These are phyloP conservation scores for Tragelaphus strepsiceros DNA, from an alignment of 2,113 vertebrate genomes.

Conservation along the genomic window DNA sequence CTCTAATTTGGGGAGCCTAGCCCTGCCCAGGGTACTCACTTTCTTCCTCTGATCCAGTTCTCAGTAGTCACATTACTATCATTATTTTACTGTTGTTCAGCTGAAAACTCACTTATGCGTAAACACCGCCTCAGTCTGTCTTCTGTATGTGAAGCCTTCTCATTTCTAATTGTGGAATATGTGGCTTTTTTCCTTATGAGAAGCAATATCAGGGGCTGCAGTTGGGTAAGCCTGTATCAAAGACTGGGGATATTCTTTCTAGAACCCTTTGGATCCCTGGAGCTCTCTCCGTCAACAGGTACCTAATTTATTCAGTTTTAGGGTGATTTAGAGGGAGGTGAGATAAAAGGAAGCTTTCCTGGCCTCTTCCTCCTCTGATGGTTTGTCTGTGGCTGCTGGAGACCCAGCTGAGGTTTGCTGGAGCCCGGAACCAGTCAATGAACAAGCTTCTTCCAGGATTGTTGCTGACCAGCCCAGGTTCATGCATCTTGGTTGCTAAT, in stretches of 20 bases:
- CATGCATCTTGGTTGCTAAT: background rate
- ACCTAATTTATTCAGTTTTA: constrained; percentile 14
- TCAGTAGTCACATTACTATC: background rate
- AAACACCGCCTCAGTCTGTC: background rate
- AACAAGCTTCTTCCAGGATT: background rate
- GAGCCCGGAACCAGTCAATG: background rate
- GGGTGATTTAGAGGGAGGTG: background rate
- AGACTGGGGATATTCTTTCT: background rate
- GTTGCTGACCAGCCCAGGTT: background rate
- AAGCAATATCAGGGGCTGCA: background rate
- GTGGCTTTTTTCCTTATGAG: background rate
- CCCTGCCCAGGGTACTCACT: background rate
- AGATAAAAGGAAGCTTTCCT: background rate
- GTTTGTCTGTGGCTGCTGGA: background rate
- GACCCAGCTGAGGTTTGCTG: fast-evolving
- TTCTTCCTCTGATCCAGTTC: background rate
- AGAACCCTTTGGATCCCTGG: background rate
- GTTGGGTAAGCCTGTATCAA: background rate
- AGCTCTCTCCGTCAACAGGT: background rate
- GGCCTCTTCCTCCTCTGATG: background rate
- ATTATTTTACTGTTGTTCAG: background rate
- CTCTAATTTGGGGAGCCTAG: fast-evolving
- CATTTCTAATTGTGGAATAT: background rate
- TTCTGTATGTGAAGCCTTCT: background rate
- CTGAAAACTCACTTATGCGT: background rate